These are phyloP conservation scores for Enteromius viviparus DNA, from an alignment of 2,797 vertebrate species.

Conservation along the genomic window DNA sequence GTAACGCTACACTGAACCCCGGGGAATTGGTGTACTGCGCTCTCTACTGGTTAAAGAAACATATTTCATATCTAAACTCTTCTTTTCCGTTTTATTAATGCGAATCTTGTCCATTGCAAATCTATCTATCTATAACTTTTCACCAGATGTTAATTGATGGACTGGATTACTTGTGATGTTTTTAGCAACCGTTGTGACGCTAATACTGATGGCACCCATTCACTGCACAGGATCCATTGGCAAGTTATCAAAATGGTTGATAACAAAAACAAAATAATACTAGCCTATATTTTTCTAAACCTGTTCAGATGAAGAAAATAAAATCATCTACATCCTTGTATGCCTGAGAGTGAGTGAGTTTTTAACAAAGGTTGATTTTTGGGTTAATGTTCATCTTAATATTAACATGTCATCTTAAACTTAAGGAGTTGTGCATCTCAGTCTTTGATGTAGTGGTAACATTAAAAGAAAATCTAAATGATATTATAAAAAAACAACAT, in stretches of 20 bases:
- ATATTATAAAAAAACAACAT: neutral
- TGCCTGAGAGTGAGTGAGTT: neutral
- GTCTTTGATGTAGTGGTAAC: neutral
- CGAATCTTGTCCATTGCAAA: neutral
- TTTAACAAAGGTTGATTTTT: neutral
- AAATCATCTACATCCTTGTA: neutral
- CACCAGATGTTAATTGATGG: neutral
- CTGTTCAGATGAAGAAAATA: neutral
- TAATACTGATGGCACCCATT: neutral
- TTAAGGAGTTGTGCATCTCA: neutral
- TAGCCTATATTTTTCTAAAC: neutral
- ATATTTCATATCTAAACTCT: neutral
- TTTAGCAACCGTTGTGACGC: neutral
- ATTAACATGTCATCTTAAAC: neutral
- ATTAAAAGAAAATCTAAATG: neutral
- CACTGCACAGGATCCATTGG: too few species aligned
- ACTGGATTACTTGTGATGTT: neutral
- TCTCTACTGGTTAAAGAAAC: constrained; percentile 27
- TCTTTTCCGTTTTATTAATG: neutral
- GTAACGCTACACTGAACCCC: neutral
- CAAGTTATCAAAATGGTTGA: neutral
- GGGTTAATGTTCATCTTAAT: neutral
- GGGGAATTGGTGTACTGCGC: constrained; percentile 1
- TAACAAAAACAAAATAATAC: neutral
- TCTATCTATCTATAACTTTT: neutral